A percentile compares a stretch with the other conserved stretches of the same genome.
Evolutionary conservation across 2,888 invertebrate genomes (phyloP).

Genomic region (Sesia bembeciformis): DNA sequence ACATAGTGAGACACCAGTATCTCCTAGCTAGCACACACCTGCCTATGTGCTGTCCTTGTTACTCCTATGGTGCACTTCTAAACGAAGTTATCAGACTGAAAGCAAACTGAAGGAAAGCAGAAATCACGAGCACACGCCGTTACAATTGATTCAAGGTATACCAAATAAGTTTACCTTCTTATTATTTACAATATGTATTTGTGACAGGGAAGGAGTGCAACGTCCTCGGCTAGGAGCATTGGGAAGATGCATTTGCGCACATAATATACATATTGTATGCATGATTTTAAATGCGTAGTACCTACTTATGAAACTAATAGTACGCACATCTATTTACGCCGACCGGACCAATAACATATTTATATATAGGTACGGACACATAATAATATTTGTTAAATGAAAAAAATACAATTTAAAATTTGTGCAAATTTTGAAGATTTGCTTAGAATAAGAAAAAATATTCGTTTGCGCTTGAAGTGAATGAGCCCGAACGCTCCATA

Average conservation of each 20-base stretch:
- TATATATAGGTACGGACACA: too few species aligned
- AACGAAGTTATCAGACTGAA: background rate
- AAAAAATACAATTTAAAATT: too few species aligned
- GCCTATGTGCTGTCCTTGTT: too few species aligned
- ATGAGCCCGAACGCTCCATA: too few species aligned
- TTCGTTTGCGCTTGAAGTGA: too few species aligned
- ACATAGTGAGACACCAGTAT: background rate
- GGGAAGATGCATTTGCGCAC: background rate
- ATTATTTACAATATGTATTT: slow-evolving; percentile 36
- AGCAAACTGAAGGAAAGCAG: slow-evolving; percentile 5
- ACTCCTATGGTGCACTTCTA: background rate
- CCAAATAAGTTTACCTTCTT: slow-evolving; percentile 27
- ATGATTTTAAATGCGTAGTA: background rate
- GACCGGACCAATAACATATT: too few species aligned
- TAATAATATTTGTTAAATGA: too few species aligned
- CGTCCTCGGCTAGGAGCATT: slow-evolving; percentile 10
- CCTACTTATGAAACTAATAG: background rate
- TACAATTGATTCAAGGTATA: slow-evolving; percentile 56
- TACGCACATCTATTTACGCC: too few species aligned
- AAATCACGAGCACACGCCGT: slow-evolving; percentile 24
- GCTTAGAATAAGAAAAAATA: too few species aligned
- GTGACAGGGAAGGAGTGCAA: slow-evolving; percentile 28
- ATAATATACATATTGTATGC: background rate
- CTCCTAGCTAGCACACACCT: too few species aligned
- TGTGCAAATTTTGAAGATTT: too few species aligned